Evolutionary conservation across 2,888 invertebrate genomes (phyloP).

Genomic region (Nasonovia ribisnigri): DNA sequence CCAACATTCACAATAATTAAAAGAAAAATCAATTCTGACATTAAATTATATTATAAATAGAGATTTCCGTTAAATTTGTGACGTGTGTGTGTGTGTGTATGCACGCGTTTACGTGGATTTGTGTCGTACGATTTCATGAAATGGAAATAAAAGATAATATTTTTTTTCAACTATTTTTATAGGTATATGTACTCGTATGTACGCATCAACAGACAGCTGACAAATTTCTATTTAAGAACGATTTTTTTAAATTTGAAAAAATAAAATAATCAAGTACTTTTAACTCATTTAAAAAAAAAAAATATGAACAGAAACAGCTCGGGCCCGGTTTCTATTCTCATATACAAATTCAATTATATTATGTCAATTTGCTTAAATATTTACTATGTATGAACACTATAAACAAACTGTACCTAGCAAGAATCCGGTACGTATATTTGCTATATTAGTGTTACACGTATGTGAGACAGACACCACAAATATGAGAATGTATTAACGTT

Average conservation of each 20-base stretch:
- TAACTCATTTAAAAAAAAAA: not conserved
- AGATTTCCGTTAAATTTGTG: conserved; percentile 31
- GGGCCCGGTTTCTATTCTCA: not conserved
- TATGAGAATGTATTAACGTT: not conserved
- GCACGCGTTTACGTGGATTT: not conserved
- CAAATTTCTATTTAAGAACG: not conserved
- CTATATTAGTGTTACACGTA: too few relatives aligned
- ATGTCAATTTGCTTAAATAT: not conserved
- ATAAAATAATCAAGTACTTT: not conserved
- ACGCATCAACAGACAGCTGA: not conserved
- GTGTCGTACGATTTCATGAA: not conserved
- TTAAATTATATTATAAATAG: conserved; percentile 12
- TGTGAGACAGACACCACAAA: not conserved
- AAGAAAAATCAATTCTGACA: conserved; percentile 26
- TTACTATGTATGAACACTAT: not conserved
- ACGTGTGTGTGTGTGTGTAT: not conserved
- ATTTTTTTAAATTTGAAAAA: not conserved
- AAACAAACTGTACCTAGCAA: too few relatives aligned
- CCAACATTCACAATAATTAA: conserved; percentile 53
- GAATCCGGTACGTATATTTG: not conserved
- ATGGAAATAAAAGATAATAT: not conserved
- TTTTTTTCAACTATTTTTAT: not conserved
- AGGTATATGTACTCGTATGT: not conserved
- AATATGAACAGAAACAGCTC: not conserved
- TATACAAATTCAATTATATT: not conserved